Evolutionary conservation across 2,113 vertebrate genomes (phyloP), one percentile per base, ranked within the genome.

Genomic region (Zosterops hypoxanthus): DNA sequence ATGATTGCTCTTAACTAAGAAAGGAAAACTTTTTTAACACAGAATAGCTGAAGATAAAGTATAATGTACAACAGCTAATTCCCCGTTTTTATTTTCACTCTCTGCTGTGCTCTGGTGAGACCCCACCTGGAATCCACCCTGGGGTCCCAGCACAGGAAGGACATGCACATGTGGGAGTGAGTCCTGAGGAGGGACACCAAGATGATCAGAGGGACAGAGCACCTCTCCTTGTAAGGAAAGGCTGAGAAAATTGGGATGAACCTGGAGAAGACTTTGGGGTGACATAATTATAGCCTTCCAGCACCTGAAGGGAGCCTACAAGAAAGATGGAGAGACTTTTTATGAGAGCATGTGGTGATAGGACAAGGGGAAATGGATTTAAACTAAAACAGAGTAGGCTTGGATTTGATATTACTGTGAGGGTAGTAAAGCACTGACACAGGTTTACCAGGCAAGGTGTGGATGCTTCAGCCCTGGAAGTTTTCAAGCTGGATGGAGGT

Each of bases 81-180:
- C 13, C 7, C 41, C 39, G 11, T 8, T 76, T 80, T 77, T 23
- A 33, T 20, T 73, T 94, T 46, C 60, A 78, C 14, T 34, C 31
- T 64, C 49, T 49, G 25, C 28, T 55, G 8, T 49, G 50, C 79
- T 41, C 33, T 56, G n/a, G 6, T 64, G 34, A 42, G 25, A 71
- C 11, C 11, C n/a, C 49, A 49, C 13, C 16, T 42, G 50, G 21
- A 56, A 29, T 11, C 11, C 29, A 71, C 34, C 8, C 65, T 49
- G 75, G 11, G n/a, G 29, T 14, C 24, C 17, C 25, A 34, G 22
- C 34, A 64, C 4, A 23, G 31, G 41, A 64, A 26, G 14, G 42
- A 49, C 34, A 50, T 1, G 11, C 33, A 41, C 0, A 18, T 19
- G 31, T 3, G 2, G 5, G 17, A 80, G 8, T 1, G 18, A 57